phyloP scores from a whole-genome alignment of 2,888 invertebrate genomes.

The Stenolophus ochropezus region DNA sequence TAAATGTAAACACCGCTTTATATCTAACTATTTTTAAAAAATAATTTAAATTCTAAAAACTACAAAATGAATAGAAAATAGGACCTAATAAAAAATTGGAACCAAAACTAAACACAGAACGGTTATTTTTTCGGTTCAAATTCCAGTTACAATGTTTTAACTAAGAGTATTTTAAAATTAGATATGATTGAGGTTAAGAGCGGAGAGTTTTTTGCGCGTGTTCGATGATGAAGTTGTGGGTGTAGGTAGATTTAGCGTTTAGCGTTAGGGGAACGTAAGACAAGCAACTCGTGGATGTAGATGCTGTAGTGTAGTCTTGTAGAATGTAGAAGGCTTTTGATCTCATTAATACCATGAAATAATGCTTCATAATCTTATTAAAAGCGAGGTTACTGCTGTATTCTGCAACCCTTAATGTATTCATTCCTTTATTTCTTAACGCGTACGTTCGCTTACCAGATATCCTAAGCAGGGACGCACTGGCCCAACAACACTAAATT shows the following conservation, averaged over 20 bases:
- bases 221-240: background rate
- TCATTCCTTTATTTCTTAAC: slow-evolving; percentile 73
- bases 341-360: slow-evolving; percentile 86
- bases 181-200: background rate
- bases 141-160: no score
- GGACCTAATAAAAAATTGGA: no score
- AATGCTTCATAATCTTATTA: slow-evolving; percentile 86
- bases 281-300: slow-evolving; percentile 67
- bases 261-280: slow-evolving; percentile 54
- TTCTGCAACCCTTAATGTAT: slow-evolving; percentile 73
- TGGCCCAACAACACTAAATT: background rate
- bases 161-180: no score
- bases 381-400: slow-evolving; percentile 81
- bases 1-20: no score
- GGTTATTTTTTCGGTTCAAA: no score
- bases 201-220: background rate
- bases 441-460: slow-evolving; percentile 64
- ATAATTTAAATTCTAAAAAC: no score
- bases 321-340: slow-evolving; percentile 82
- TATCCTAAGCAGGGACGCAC: background rate
- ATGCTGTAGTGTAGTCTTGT: slow-evolving; percentile 70
- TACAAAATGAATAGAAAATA: no score
- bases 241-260: slow-evolving; percentile 27
- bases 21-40: no score
- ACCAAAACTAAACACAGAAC: no score